Evolutionary conservation across 2,797 vertebrate species (phyloP).

Genomic region (Threskiornis aethiopicus): DNA sequence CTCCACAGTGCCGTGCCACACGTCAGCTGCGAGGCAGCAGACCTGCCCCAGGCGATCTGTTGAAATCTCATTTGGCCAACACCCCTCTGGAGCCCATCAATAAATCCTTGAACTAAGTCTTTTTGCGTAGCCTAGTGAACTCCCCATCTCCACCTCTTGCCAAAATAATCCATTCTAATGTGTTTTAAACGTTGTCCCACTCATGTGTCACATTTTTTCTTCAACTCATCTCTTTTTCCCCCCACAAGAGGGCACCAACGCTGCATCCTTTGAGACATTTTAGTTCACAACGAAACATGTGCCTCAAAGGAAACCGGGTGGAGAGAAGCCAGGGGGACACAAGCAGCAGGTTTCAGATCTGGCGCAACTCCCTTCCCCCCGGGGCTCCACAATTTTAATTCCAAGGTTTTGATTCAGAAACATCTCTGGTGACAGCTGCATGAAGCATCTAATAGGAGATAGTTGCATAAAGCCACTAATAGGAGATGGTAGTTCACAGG

Average conservation of each 20-base stretch:
- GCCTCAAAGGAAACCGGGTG: background rate
- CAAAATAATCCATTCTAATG: background rate
- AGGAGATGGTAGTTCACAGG: background rate
- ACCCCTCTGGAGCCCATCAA: background rate
- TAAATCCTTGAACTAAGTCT: background rate
- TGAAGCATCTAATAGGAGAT: background rate
- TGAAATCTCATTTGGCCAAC: background rate
- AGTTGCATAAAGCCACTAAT: slow-evolving; percentile 4
- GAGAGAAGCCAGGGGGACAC: background rate
- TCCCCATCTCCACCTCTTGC: background rate
- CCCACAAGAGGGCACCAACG: slow-evolving; percentile 76
- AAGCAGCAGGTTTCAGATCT: background rate
- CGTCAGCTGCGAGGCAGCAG: background rate
- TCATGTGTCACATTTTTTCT: background rate
- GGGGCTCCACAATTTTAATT: slow-evolving; percentile 8
- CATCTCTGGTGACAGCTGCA: slow-evolving; percentile 18
- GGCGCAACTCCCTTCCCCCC: background rate
- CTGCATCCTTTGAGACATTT: slow-evolving; percentile 37
- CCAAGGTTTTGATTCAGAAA: slow-evolving; percentile 35
- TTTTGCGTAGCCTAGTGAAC: background rate
- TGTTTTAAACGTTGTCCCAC: background rate
- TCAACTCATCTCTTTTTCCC: background rate
- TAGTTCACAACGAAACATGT: background rate
- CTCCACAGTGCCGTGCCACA: background rate
- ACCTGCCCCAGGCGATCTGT: background rate